These are phyloP conservation scores for Drosophila helvetica DNA, from an alignment of 2,888 invertebrate species.

Conservation along the genomic window DNA sequence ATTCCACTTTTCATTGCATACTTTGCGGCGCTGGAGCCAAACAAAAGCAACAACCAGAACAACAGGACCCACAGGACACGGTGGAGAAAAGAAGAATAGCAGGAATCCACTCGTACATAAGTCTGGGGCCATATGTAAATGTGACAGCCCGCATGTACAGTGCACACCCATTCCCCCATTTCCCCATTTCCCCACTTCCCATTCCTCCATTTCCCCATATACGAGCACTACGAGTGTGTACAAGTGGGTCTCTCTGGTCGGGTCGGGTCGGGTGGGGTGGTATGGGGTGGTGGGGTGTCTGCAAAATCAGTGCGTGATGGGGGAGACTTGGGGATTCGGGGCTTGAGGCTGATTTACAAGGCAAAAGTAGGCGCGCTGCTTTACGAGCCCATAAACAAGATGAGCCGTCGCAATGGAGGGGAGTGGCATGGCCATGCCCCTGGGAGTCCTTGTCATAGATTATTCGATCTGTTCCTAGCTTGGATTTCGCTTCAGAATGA, in stretches of 20 bases:
- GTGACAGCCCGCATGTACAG: constrained; percentile 58
- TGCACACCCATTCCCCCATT: constrained; percentile 17
- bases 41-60: constrained; percentile 15
- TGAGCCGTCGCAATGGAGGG: constrained; percentile 30
- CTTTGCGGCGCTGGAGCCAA: constrained; percentile 33
- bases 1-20: constrained; percentile 58
- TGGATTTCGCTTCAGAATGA: constrained; percentile 7
- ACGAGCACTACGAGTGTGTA: constrained; percentile 13
- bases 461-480: constrained; percentile 27
- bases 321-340: constrained; percentile 37
- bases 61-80: not conserved
- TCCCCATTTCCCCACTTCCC: not conserved
- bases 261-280: constrained; percentile 1
- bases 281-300: constrained; percentile 16
- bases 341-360: constrained; percentile 44
- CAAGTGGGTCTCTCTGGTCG: not conserved
- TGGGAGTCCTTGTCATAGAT: constrained; percentile 41
- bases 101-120: constrained; percentile 40
- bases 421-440: constrained; percentile 8
- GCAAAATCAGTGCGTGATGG: constrained; percentile 67
- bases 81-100: constrained; percentile 12
- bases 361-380: constrained; percentile 66
- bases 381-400: constrained; percentile 71
- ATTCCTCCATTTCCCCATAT: constrained; percentile 2
- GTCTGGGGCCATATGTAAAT: constrained; percentile 64